Conservation (phyloP, 2,113 vertebrate genomes). For the Ictalurus furcatus region DNA sequence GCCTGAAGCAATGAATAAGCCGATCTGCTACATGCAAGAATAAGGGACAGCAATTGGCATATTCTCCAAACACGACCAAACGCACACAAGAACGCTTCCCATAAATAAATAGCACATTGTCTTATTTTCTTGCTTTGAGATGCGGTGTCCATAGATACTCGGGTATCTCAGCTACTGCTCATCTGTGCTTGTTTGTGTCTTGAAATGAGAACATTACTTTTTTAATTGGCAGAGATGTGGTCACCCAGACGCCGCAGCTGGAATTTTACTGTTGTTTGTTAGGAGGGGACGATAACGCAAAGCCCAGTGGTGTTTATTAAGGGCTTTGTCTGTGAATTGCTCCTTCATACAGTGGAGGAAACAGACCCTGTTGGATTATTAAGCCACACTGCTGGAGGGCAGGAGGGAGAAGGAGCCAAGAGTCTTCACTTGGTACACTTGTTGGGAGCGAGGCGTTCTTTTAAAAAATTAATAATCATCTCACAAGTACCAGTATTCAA, state of each 20-base stretch:
- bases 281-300: neutral
- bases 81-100: neutral
- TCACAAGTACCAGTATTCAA: constrained; percentile 18
- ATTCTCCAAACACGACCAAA: neutral
- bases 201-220: neutral
- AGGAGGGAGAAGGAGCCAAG: neutral
- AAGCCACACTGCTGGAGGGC: neutral
- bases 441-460: neutral
- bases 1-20: neutral
- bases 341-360: neutral
- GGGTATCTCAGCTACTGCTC: neutral
- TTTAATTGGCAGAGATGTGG: neutral
- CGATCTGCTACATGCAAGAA: neutral
- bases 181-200: constrained; percentile 4
- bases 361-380: constrained; percentile 11
- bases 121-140: neutral
- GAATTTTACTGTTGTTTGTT: neutral
- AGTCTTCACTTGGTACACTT: neutral
- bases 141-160: neutral
- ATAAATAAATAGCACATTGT: neutral
- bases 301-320: constrained; percentile 26
- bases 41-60: neutral
- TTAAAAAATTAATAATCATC: constrained; percentile 13
- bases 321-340: neutral
- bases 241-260: neutral